Evolutionary conservation across 2,888 invertebrate genomes (phyloP).

Genomic region (Megastigmus dorsalis): DNA sequence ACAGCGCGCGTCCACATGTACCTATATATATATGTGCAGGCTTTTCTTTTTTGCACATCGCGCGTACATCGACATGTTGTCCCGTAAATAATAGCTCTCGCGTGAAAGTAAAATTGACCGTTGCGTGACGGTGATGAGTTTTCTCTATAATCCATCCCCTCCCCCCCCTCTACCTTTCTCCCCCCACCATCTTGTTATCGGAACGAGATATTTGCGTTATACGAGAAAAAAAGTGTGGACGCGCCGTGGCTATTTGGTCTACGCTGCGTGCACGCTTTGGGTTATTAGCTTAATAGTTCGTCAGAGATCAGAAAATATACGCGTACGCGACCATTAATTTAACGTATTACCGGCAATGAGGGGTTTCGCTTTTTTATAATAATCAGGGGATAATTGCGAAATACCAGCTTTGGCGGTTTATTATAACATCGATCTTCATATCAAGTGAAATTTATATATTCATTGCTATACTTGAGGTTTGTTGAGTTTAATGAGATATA

Average conservation of each 20-base stretch:
- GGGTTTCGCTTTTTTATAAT: constrained; percentile 4
- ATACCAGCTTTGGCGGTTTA: too few relatives aligned
- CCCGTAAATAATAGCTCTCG: background rate
- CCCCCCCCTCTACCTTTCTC: too few relatives aligned
- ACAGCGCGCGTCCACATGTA: background rate
- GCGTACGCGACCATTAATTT: too few relatives aligned
- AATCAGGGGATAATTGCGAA: too few relatives aligned
- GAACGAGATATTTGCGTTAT: background rate
- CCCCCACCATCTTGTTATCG: background rate
- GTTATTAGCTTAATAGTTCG: constrained; percentile 10
- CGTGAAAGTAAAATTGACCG: constrained; percentile 30
- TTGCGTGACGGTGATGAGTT: constrained; percentile 32
- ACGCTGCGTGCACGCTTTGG: background rate
- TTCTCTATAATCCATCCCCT: constrained; percentile 4
- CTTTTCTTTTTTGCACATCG: background rate
- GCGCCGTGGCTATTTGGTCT: too few relatives aligned
- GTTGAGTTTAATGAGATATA: too few relatives aligned
- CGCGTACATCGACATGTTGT: background rate
- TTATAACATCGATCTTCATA: too few relatives aligned
- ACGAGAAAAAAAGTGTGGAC: too few relatives aligned
- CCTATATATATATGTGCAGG: too few relatives aligned
- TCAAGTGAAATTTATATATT: too few relatives aligned
- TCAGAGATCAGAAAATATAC: background rate
- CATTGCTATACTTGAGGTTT: too few relatives aligned
- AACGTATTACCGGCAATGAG: background rate